Base-by-base conservation (phyloP, 2,888 invertebrate species). In the Pteria penguin region DNA sequence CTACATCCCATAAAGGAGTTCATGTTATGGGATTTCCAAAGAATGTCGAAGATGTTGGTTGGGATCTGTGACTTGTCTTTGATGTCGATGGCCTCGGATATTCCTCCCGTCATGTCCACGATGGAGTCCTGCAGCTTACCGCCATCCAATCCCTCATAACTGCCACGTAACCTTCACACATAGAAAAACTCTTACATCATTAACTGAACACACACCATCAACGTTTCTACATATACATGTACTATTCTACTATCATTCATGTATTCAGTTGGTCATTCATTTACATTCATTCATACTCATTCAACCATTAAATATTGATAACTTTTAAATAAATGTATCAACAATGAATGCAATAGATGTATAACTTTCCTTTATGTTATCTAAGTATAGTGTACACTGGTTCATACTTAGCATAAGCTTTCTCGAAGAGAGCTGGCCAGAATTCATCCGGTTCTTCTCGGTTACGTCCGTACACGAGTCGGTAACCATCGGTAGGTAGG, bases 321-420 rank as follows among this genome's bases (percentile, higher is more conserved):
- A n/a, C n/a, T n/a, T n/a, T n/a, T n/a, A n/a, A n/a, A n/a, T n/a
- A n/a, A n/a, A n/a, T n/a, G n/a, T n/a, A n/a, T n/a, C n/a, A n/a
- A n/a, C n/a, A n/a, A n/a, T n/a, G n/a, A n/a, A n/a, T n/a, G n/a
- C n/a, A n/a, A n/a, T n/a, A n/a, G n/a, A n/a, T n/a, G n/a, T n/a
- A n/a, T n/a, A n/a, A n/a, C n/a, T n/a, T n/a, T n/a, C n/a, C n/a
- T n/a, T n/a, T n/a, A n/a, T n/a, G n/a, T n/a, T n/a, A n/a, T n/a
- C n/a, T n/a, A n/a, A n/a, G n/a, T n/a, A n/a, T n/a, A n/a, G n/a
- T n/a, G n/a, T n/a, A n/a, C n/a, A 31, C 1, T 31, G n/a, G 32
- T n/a, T 14, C 93, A 93, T 92, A 95, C 95, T 96, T 96, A 81
- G 96, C 96, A 91, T 96, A 96, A 11, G 96, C 96, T 92, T 96